Conservation (phyloP, 2,888 invertebrate species). For the Malthinus seriepunctatus region DNA sequence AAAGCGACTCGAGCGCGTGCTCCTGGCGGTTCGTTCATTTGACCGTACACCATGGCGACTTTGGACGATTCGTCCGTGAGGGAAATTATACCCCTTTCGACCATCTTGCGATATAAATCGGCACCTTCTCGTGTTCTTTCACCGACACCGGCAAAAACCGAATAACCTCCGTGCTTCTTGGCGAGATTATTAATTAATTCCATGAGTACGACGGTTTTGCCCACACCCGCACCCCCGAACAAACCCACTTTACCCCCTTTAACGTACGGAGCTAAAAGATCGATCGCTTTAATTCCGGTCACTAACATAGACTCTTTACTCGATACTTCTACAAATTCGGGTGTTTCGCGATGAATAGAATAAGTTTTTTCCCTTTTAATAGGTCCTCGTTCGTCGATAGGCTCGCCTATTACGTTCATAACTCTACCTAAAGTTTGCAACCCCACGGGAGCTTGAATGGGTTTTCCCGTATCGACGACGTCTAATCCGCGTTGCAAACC, state of each 20-base stretch:
- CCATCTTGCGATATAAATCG: constrained; percentile 95
- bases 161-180: constrained; percentile 94
- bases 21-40: constrained; percentile 96
- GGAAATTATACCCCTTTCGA: constrained; percentile 89
- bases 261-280: constrained; percentile 79
- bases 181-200: constrained; percentile 95
- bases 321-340: constrained; percentile 92
- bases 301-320: constrained; percentile 91
- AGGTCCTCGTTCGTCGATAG: constrained; percentile 91
- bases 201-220: constrained; percentile 95
- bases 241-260: constrained; percentile 93
- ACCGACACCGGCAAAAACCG: constrained; percentile 93
- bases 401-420: constrained; percentile 90
- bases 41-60: constrained; percentile 91
- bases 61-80: constrained; percentile 81
- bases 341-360: constrained; percentile 90
- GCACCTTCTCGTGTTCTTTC: constrained; percentile 94
- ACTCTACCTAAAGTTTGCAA: constrained; percentile 89
- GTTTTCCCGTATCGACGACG: constrained; percentile 80
- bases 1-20: constrained; percentile 90
- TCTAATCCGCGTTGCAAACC: constrained; percentile 86
- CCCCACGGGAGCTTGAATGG: constrained; percentile 92
- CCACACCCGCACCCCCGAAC: constrained; percentile 93
- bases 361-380: constrained; percentile 75
- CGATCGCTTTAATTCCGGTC: constrained; percentile 75